Base-by-base conservation (phyloP, 2,113 vertebrate species). In the Xiphophorus couchianus region DNA sequence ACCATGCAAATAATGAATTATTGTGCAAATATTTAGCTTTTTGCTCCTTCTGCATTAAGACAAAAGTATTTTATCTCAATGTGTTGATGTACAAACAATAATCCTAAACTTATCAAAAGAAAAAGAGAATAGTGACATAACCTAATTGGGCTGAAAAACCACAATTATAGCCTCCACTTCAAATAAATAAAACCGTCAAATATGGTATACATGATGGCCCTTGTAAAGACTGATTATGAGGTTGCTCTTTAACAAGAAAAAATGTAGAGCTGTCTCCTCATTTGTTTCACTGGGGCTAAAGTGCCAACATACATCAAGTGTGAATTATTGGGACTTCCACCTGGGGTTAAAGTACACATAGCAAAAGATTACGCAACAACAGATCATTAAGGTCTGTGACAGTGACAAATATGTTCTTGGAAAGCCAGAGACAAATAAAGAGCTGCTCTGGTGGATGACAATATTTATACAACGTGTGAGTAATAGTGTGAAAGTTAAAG, bases 241-340 rank as follows among this genome's bases (percentile, higher is more conserved):
- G 62, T 62, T 30, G 65, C 77, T 81, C 82, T 90, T 67, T 72
- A 84, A 88, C 76, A 69, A 51, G 74, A 74, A 78, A 85, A 83
- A 76, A 82, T 44, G 79, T 88, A 83, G 70, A 85, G 80, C 83
- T 77, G 48, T 71, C 64, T 65, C 15, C 76, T 77, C 61, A 69
- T 70, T 81, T 80, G 70, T 76, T 58, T 83, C 75, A 15, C 62
- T 64, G 42, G 66, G 75, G 81, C 31, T 66, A 78, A 58, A 78
- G 76, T 71, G 66, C 68, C 83, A 39, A 84, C 25, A 77, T 71
- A 30, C 78, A 87, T 83, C 69, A 69, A 29, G 67, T 6, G 42
- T 69, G 77, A 74, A 81, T 72, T 78, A 77, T 58, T 69, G 30
- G 64, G 80, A 74, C 65, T 76, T 54, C n/a, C 81, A 62, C 39